Evolutionary conservation across 2,113 vertebrate genomes (phyloP).

Genomic region (Microtus montanus): DNA sequence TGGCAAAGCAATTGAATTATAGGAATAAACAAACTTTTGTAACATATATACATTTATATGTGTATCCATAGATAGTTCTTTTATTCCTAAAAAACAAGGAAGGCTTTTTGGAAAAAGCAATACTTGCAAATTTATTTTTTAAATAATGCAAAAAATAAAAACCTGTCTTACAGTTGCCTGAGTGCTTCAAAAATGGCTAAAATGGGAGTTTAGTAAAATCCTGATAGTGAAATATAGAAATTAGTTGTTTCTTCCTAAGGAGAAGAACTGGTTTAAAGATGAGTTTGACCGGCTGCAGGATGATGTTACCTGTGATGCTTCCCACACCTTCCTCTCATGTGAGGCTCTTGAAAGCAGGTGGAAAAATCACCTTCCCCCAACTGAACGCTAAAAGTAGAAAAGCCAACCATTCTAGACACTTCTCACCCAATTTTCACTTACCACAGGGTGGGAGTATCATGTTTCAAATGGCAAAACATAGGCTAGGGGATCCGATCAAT

Average conservation of each 20-base stretch:
- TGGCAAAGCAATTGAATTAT: neutral
- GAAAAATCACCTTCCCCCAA: slow-evolving; percentile 12
- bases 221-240: neutral
- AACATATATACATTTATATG: neutral
- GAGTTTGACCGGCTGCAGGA: neutral
- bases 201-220: slow-evolving; percentile 25
- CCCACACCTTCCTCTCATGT: neutral
- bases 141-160: neutral
- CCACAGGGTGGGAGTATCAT: neutral
- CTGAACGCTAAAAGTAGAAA: slow-evolving; percentile 7
- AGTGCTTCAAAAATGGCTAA: slow-evolving; percentile 24
- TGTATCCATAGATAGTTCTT: neutral
- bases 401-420: neutral
- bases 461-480: neutral
- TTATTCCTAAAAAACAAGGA: slow-evolving; percentile 13
- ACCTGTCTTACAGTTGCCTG: neutral
- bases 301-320: neutral
- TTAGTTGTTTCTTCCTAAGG: slow-evolving; percentile 4
- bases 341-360: neutral
- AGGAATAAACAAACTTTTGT: neutral
- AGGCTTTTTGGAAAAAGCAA: neutral
- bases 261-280: slow-evolving; percentile 10
- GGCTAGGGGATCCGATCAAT: neutral
- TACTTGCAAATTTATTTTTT: neutral
- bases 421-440: slow-evolving; percentile 15